Evolutionary conservation across 2,113 vertebrate species (phyloP).

Genomic region (Zosterops pallidus): DNA sequence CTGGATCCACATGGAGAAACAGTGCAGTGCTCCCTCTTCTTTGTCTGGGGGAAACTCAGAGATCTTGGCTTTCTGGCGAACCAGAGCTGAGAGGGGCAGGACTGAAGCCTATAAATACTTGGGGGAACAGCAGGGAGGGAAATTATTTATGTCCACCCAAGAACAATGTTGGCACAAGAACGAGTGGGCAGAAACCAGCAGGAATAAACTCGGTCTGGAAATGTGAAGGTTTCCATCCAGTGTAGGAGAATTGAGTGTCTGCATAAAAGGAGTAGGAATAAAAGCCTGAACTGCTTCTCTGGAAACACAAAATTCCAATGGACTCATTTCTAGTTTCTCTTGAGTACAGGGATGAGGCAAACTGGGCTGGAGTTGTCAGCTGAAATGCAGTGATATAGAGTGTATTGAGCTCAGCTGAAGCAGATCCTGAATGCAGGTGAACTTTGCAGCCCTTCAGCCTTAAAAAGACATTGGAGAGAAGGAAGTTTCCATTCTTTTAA

Average conservation of each 20-base stretch:
- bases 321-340: background rate
- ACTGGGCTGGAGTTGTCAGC: background rate
- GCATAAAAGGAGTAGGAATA: background rate
- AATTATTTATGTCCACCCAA: background rate
- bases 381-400: background rate
- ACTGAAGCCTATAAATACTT: background rate
- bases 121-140: background rate
- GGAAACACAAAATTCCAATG: background rate
- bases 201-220: background rate
- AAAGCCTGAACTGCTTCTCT: background rate
- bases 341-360: background rate
- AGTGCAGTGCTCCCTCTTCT: background rate
- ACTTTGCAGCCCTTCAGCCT: background rate
- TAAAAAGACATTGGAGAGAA: background rate
- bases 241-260: background rate
- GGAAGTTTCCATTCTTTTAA: background rate
- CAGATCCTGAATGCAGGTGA: background rate
- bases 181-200: background rate
- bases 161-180: constrained; percentile 6
- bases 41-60: background rate
- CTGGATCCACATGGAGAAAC: background rate
- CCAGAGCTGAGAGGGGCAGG: background rate
- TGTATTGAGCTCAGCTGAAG: background rate
- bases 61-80: background rate
- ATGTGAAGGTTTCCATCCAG: background rate